Evolutionary conservation across 1,140 invertebrate species (phyloP).

Genomic region (Trichonephila clavata): DNA sequence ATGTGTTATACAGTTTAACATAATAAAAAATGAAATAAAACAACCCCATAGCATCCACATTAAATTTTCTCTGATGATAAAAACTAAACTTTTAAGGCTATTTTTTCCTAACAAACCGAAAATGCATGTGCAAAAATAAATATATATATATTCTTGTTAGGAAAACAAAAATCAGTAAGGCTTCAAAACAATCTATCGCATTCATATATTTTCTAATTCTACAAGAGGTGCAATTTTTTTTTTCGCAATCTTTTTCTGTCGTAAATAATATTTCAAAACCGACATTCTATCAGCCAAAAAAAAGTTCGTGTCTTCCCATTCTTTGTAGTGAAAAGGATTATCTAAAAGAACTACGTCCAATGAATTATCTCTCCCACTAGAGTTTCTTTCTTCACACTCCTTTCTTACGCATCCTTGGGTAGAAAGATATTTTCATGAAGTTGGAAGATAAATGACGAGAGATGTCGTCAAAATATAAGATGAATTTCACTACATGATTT

Average conservation of each 20-base stretch:
- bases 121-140: too few relatives aligned
- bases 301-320: neutral
- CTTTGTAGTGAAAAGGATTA: constrained; percentile 8
- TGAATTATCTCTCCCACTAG: neutral
- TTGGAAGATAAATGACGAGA: neutral
- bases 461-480: neutral
- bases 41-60: too few relatives aligned
- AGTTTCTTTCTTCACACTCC: neutral
- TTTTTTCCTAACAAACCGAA: too few relatives aligned
- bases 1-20: too few relatives aligned
- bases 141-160: too few relatives aligned
- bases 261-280: neutral
- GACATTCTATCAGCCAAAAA: neutral
- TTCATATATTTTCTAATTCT: too few relatives aligned
- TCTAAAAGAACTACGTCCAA: neutral
- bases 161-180: too few relatives aligned
- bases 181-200: too few relatives aligned
- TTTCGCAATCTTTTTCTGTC: neutral
- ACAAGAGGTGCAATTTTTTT: neutral
- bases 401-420: neutral
- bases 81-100: too few relatives aligned
- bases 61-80: too few relatives aligned
- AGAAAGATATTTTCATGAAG: neutral
- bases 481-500: neutral
- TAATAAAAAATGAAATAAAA: too few relatives aligned